Evolutionary conservation across 2,888 invertebrate species (phyloP), one percentile per base, ranked within the genome.

Genomic region (Tetanocera ferruginea): DNA sequence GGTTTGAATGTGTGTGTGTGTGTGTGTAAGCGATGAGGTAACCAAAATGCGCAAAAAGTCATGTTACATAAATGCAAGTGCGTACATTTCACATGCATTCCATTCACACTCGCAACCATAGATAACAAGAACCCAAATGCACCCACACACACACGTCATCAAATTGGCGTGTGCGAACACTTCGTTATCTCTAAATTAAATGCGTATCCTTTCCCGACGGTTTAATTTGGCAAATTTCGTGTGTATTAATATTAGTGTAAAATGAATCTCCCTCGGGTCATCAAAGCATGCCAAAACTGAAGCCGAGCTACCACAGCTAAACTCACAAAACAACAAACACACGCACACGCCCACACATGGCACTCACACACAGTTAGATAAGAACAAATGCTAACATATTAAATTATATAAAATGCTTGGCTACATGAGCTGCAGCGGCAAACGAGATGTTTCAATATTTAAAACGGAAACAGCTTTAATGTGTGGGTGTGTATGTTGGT

Each of bases 141-240:
- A 37, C 67, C 17, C n/a, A 37, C 67, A 67, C 5, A n/a, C 66
- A 37, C 43, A 49, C 43, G 19, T 14, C 9, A 28, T 0, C 19
- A n/a, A 31, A 17, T 37, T 31, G n/a, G 9, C 17, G 17, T 17
- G 34, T 14, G 31, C 1, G 31, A 28, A 31, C 66, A 66, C 37
- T 70, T 70, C 28, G 52, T 57, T 71, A 71, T 71, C 57, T 71
- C 71, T 55, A 71, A 71, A 71, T 71, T 71, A 31, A 71, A 52
- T 57, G 71, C n/a, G 55, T 19, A 31, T 55, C n/a, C 5, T 2
- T 31, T 71, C 71, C 71, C 43, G 23, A 62, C 37, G 25, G 60
- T 43, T 73, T 73, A 23, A 73, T 73, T 73, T 73, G n/a, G 25
- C 52, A 31, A 55, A 57, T 71, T 34, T 57, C 34, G 3, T 71